Evolutionary conservation across 1,140 invertebrate genomes (phyloP).

Genomic region (Micrasema minimum): DNA sequence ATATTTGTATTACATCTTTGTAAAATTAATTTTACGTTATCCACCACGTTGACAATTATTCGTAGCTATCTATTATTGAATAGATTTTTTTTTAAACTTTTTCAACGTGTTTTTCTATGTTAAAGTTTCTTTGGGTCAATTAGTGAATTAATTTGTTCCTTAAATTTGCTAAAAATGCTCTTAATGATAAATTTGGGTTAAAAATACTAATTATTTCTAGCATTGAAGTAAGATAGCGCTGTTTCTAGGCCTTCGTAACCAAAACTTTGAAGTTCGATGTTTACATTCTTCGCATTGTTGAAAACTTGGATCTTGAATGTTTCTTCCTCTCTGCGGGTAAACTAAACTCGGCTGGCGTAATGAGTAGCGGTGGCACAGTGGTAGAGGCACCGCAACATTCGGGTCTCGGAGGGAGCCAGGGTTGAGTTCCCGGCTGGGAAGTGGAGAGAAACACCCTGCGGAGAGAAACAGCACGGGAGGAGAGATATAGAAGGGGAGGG

Average conservation of each 20-base stretch:
- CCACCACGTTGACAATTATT: too few relatives aligned
- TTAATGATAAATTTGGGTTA: too few relatives aligned
- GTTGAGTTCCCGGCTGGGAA: neutral
- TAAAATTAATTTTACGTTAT: too few relatives aligned
- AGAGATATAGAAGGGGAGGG: conserved; percentile 15
- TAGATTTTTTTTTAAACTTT: too few relatives aligned
- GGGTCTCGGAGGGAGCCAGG: conserved; percentile 39
- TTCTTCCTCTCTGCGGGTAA: conserved; percentile 25
- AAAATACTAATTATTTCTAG: too few relatives aligned
- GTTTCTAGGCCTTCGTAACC: neutral
- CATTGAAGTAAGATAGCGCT: too few relatives aligned
- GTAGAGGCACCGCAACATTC: conserved; percentile 49
- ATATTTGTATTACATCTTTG: too few relatives aligned
- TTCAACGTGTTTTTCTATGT: too few relatives aligned
- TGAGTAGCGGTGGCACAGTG: conserved; percentile 39
- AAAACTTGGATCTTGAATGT: conserved; percentile 17
- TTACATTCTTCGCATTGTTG: conserved; percentile 29
- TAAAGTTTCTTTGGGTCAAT: too few relatives aligned
- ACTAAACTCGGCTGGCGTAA: conserved; percentile 35
- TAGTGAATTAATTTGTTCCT: too few relatives aligned
- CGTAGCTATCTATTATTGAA: too few relatives aligned
- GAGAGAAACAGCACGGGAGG: neutral
- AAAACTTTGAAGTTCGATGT: neutral
- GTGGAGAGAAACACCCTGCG: neutral
- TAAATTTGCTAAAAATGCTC: too few relatives aligned